Evolutionary conservation across 2,888 invertebrate species (phyloP).

Genomic region (Odontomyia ornata): DNA sequence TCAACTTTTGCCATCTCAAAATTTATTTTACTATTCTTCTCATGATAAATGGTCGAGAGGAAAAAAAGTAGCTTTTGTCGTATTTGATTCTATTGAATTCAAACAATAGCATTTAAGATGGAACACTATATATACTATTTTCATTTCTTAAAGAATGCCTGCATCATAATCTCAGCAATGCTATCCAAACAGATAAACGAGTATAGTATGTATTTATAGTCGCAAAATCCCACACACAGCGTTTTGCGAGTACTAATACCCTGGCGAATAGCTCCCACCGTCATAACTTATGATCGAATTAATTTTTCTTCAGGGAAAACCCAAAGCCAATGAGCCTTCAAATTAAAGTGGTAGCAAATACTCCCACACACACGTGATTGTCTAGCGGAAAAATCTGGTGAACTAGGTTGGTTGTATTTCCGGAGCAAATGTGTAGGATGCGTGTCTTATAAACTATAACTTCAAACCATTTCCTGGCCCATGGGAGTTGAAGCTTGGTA

Average conservation of each 20-base stretch:
- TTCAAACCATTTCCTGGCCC: background rate
- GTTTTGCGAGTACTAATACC: background rate
- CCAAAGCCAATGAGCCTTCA: constrained; percentile 46
- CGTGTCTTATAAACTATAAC: background rate
- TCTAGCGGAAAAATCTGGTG: background rate
- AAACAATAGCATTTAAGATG: too few relatives aligned
- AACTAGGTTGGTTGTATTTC: background rate
- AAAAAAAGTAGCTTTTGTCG: too few relatives aligned
- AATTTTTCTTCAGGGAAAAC: constrained; percentile 35
- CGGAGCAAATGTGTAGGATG: background rate
- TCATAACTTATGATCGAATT: constrained; percentile 44
- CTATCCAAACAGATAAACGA: too few relatives aligned
- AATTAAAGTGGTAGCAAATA: constrained; percentile 42
- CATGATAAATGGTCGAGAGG: background rate
- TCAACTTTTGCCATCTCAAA: background rate
- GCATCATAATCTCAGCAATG: too few relatives aligned
- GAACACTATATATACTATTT: too few relatives aligned
- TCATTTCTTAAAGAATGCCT: too few relatives aligned
- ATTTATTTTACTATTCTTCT: background rate
- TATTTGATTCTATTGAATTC: too few relatives aligned
- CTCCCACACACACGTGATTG: background rate
- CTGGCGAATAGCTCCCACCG: constrained; percentile 29
- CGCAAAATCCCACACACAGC: too few relatives aligned
- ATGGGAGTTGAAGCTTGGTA: background rate
- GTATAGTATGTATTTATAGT: too few relatives aligned